Base-by-base conservation (phyloP, 1,140 invertebrate genomes). In the Samia ricini region DNA sequence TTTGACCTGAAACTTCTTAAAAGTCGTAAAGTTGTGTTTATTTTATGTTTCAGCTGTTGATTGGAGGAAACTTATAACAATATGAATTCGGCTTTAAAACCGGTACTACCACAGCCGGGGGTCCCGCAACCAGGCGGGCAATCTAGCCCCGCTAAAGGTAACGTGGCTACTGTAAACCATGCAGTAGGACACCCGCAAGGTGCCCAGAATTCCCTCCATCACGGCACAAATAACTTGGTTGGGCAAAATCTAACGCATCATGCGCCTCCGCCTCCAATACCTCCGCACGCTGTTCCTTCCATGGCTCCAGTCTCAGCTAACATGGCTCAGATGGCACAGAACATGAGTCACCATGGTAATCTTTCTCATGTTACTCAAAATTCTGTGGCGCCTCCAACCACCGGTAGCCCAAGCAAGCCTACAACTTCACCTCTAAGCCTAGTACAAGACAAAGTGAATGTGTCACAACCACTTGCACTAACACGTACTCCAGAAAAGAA, bases 51-150 rank as follows among this genome's bases (percentile, higher is more conserved):
- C 85, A 85, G 82, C 72, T 83, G 66, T 68, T 66, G 68, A 64
- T 71, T 75, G 68, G 70, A 23, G 36, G 36, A 50, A 12, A 42
- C 57, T 21, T 69, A 68, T 54, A 67, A 71, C 81, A 76, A 84
- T 74, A 92, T 92, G 91, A 92, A 91, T 88, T 91, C 91, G 79
- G 88, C 91, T 76, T 76, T 92, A 81, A 92, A 92, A 82, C 91
- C 91, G 71, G 91, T 88, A 68, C 72, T 92, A 68, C 77, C 91
- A 63, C 81, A 91, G 72, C 78, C 89, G 62, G 88, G 85, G 62
- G 86, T 85, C 57, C 87, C 89, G 62, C 88, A 90, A 75, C 77
- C 87, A 56, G 81, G 79, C 60, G 83, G 83, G 57, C 86, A 88
- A 69, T 63, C 87, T 56, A 89, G 84, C 69, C 88, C 85, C 56